phyloP scores from a whole-genome alignment of 2,888 invertebrate species.

The Diploptera punctata region DNA sequence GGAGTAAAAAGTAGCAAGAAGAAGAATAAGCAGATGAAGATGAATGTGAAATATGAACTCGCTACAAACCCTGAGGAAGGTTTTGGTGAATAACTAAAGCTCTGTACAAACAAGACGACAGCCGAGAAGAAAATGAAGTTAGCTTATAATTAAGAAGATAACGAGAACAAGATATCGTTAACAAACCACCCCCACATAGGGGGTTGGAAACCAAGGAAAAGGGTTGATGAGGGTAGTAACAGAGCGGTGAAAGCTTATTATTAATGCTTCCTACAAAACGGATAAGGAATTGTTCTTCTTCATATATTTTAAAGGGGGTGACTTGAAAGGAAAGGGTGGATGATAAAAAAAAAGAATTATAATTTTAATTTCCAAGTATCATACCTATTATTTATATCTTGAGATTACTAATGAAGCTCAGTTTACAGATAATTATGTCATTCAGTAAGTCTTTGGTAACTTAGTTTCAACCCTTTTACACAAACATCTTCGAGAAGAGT shows the following conservation, averaged over 20 bases:
- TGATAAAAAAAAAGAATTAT: background rate
- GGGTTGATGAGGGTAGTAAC: constrained; percentile 24
- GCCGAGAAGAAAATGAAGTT: constrained; percentile 32
- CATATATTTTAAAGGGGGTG: background rate
- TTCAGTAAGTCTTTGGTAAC: background rate
- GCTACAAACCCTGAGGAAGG: constrained; percentile 13
- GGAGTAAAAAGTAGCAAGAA: background rate
- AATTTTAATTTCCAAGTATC: constrained; percentile 25
- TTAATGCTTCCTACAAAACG: constrained; percentile 24
- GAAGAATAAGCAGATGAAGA: constrained; percentile 18
- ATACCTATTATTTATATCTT: constrained; percentile 12
- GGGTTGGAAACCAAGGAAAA: background rate
- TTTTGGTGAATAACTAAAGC: background rate
- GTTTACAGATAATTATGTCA: constrained; percentile 35
- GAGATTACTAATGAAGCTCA: constrained; percentile 34
- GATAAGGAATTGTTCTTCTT: constrained; percentile 22
- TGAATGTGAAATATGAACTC: constrained; percentile 35
- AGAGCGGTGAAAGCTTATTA: constrained; percentile 12
- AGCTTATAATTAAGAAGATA: constrained; percentile 39
- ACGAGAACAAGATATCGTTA: constrained; percentile 28
- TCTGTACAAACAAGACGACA: constrained; percentile 33
- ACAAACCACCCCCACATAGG: background rate
- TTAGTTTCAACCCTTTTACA: background rate
- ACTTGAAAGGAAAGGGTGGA: no score
- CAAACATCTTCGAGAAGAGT: no score